These are phyloP conservation scores for Loxodonta africana DNA, from an alignment of 2,113 vertebrate species.

Conservation along the genomic window DNA sequence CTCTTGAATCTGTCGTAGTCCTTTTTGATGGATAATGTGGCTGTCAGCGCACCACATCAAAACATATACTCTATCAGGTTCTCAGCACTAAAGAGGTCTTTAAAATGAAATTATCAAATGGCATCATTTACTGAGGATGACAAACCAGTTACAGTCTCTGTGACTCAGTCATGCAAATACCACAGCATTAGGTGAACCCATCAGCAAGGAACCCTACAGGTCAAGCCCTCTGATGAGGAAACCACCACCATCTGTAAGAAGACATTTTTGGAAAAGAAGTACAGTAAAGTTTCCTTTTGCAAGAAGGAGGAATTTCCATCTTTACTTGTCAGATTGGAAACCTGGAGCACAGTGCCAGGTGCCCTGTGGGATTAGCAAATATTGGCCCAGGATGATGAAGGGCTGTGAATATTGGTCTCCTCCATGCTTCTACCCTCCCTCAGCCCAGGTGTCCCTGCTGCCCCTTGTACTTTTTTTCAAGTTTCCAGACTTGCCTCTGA, in stretches of 20 bases:
- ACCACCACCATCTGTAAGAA: not conserved
- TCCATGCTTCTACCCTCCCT: not conserved
- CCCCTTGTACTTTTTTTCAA: not conserved
- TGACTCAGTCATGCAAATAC: not conserved
- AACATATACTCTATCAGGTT: slow-evolving; percentile 76
- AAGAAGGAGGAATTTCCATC: not conserved
- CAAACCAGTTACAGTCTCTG: slow-evolving; percentile 59
- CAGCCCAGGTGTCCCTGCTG: not conserved
- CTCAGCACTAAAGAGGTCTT: slow-evolving; percentile 39
- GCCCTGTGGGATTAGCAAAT: slow-evolving; percentile 1
- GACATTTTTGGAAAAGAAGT: not conserved
- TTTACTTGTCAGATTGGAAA: not conserved
- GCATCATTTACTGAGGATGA: slow-evolving; percentile 70
- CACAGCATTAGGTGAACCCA: fast-evolving
- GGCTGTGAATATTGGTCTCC: not conserved
- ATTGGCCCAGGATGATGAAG: not conserved
- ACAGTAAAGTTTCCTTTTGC: not conserved
- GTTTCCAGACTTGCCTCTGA: not conserved
- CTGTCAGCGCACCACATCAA: slow-evolving; percentile 81
- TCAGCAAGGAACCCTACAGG: not conserved
- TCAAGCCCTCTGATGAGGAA: not conserved
- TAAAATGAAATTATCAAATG: slow-evolving; percentile 73
- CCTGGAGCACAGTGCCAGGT: not conserved
- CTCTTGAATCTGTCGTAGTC: slow-evolving; percentile 81
- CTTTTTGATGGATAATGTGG: slow-evolving; percentile 38